phyloP scores from a whole-genome alignment of 1,140 invertebrate genomes.

The Cyclargus thomasi region DNA sequence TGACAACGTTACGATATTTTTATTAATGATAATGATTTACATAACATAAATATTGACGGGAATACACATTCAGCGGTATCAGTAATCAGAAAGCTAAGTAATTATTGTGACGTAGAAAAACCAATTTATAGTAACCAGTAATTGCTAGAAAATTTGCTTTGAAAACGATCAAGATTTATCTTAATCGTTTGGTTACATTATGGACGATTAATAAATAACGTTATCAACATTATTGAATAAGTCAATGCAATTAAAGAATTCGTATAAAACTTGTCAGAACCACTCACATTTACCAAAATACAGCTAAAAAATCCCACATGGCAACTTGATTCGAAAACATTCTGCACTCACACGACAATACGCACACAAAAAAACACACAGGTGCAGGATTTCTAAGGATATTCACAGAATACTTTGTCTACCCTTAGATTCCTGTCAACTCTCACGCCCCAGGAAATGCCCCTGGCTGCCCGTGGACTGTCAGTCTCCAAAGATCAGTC shows the following conservation, averaged over 20 bases:
- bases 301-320: background rate
- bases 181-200: background rate
- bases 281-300: background rate
- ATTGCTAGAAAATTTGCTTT: too few species aligned
- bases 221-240: background rate
- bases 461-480: slow-evolving; percentile 77
- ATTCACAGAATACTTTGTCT: slow-evolving; percentile 31
- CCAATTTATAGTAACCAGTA: too few species aligned
- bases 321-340: background rate
- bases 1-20: too few species aligned
- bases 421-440: slow-evolving; percentile 71
- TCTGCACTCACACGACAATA: too few species aligned
- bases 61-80: too few species aligned
- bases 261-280: too few species aligned
- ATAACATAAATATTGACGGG: too few species aligned
- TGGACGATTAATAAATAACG: too few species aligned
- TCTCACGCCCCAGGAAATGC: slow-evolving; percentile 73
- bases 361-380: background rate
- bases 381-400: slow-evolving; percentile 2
- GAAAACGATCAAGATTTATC: background rate
- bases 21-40: too few species aligned
- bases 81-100: too few species aligned
- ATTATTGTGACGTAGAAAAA: too few species aligned
- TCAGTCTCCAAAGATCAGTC: slow-evolving; percentile 85
- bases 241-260: background rate